Conservation (phyloP, 2,113 vertebrate species). For the Strigops habroptila region DNA sequence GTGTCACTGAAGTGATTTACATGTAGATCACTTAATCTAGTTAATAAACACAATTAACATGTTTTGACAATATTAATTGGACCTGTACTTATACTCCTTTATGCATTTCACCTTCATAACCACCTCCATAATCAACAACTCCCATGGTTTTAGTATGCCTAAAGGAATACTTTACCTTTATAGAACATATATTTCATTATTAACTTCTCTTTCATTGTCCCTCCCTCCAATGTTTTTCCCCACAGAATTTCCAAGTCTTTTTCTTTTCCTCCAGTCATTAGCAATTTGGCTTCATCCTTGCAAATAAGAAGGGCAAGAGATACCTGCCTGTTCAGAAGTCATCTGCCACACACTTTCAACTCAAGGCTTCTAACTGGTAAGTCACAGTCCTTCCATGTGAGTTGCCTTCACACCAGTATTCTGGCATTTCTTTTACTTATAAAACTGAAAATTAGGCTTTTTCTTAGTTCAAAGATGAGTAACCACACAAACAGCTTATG, state of each 20-base stretch:
- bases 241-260: not conserved
- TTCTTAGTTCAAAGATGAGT: not conserved
- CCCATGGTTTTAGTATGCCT: not conserved
- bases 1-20: slow-evolving; percentile 33
- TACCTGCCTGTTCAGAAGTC: not conserved
- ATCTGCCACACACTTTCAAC: not conserved
- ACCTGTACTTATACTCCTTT: not conserved
- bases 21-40: not conserved
- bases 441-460: not conserved
- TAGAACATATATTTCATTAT: not conserved
- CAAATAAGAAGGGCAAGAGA: not conserved
- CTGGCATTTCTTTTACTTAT: not conserved
- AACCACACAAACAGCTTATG: not conserved
- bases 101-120: slow-evolving; percentile 10
- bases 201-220: not conserved
- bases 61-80: slow-evolving; percentile 43
- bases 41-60: slow-evolving; percentile 26
- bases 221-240: not conserved
- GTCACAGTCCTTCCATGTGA: not conserved
- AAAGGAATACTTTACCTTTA: not conserved
- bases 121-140: not conserved
- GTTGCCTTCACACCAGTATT: not conserved
- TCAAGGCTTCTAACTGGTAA: not conserved
- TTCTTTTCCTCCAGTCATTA: not conserved
- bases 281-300: not conserved